phyloP scores from a whole-genome alignment of 1,140 invertebrate species.

The Streblospio benedicti region DNA sequence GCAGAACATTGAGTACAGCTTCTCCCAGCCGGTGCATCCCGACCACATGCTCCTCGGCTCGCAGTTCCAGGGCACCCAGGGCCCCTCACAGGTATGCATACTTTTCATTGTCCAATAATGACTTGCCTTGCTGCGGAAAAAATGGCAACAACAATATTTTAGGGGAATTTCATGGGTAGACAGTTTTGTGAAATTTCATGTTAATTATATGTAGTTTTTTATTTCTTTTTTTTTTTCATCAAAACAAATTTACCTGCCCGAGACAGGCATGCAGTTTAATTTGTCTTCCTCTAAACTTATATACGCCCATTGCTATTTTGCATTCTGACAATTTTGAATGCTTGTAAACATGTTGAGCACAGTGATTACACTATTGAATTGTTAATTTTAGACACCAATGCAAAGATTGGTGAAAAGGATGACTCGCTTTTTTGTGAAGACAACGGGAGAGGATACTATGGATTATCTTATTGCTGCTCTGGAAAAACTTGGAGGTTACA shows the following conservation, averaged over 20 bases:
- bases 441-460: constrained; percentile 56
- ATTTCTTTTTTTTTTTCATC: neutral
- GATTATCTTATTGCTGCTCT: constrained; percentile 56
- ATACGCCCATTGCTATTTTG: too few relatives aligned
- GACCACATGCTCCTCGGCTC: constrained; percentile 73
- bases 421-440: constrained; percentile 80
- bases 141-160: too few relatives aligned
- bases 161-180: neutral
- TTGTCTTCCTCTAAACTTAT: too few relatives aligned
- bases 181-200: neutral
- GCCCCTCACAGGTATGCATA: constrained; percentile 34
- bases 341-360: too few relatives aligned
- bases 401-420: constrained; percentile 77
- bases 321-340: too few relatives aligned
- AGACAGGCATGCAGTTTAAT: too few relatives aligned
- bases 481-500: constrained; percentile 56
- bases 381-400: constrained; percentile 53
- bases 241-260: too few relatives aligned
- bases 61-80: constrained; percentile 59
- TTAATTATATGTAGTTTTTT: neutral
- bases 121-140: neutral
- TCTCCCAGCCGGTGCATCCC: constrained; percentile 76
- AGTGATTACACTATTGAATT: too few relatives aligned
- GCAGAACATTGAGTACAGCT: too few relatives aligned
- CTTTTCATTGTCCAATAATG: neutral